Evolutionary conservation across 2,888 invertebrate genomes (phyloP).

Genomic region (Dione vanillae): DNA sequence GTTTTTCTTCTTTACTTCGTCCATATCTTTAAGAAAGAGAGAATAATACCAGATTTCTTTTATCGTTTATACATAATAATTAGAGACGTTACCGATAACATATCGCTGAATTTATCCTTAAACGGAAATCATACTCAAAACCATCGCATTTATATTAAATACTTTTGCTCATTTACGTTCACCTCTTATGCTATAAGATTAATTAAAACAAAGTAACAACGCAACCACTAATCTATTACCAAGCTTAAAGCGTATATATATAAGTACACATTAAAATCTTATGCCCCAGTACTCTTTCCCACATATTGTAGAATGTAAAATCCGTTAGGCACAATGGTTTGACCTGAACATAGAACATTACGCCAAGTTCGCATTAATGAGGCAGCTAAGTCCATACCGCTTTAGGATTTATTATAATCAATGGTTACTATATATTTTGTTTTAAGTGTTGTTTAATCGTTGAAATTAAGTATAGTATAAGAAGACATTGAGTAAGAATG

Average conservation of each 20-base stretch:
- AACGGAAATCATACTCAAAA: too few relatives aligned
- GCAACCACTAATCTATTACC: conserved; percentile 21
- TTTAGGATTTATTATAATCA: conserved; percentile 15
- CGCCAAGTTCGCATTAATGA: conserved; percentile 19
- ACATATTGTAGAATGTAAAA: conserved; percentile 32
- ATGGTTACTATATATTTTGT: background rate
- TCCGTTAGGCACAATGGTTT: conserved; percentile 23
- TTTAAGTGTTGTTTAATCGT: background rate
- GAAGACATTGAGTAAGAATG: background rate
- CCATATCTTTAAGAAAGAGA: too few relatives aligned
- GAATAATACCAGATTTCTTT: too few relatives aligned
- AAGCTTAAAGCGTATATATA: background rate
- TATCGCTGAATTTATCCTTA: too few relatives aligned
- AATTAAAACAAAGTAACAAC: conserved; percentile 8
- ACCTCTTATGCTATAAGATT: background rate
- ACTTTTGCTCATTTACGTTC: too few relatives aligned
- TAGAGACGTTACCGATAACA: too few relatives aligned
- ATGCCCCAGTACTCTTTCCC: conserved; percentile 36
- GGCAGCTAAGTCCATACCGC: conserved; percentile 15
- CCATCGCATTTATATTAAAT: too few relatives aligned
- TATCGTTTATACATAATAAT: background rate
- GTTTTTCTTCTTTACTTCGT: too few relatives aligned
- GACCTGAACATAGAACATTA: conserved; percentile 27
- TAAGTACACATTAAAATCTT: conserved; percentile 39
- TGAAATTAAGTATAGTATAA: background rate